Conservation (phyloP, 2,888 invertebrate genomes). For the Mactromeris polynyma region DNA sequence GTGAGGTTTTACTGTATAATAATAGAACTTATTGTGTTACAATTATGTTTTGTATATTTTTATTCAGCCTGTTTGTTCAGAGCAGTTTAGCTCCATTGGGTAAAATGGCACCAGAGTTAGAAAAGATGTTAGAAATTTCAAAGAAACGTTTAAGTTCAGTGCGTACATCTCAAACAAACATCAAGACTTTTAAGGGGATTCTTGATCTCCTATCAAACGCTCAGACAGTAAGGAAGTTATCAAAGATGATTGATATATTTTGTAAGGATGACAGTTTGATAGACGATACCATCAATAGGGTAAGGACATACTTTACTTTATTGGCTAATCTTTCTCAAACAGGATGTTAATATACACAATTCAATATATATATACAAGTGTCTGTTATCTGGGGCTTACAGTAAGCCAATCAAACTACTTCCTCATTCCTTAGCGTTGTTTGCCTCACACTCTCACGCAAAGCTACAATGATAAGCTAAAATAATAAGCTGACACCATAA, state of each 20-base stretch:
- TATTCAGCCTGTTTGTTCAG: constrained; percentile 48
- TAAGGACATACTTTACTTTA: not conserved
- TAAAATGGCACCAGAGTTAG: constrained; percentile 24
- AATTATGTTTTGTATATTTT: not conserved
- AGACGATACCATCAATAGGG: constrained; percentile 22
- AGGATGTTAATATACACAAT: too few species aligned
- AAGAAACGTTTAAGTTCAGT: constrained; percentile 16
- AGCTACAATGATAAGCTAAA: too few species aligned
- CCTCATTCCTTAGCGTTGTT: not conserved
- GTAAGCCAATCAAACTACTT: not conserved
- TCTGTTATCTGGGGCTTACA: too few species aligned
- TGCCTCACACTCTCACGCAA: not conserved
- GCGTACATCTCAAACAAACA: constrained; percentile 3
- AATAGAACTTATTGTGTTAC: too few species aligned
- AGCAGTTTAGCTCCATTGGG: not conserved
- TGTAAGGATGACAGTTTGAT: not conserved
- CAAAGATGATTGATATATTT: not conserved
- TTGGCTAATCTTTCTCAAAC: too few species aligned
- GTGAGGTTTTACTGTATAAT: too few species aligned
- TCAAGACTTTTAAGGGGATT: constrained; percentile 1
- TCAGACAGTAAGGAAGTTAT: not conserved
- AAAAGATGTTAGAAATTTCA: not conserved
- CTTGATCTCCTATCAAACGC: not conserved
- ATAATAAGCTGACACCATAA: too few species aligned
- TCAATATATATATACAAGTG: too few species aligned